These are phyloP conservation scores for Pammene fasciana DNA, from an alignment of 2,888 invertebrate species.

Conservation along the genomic window DNA sequence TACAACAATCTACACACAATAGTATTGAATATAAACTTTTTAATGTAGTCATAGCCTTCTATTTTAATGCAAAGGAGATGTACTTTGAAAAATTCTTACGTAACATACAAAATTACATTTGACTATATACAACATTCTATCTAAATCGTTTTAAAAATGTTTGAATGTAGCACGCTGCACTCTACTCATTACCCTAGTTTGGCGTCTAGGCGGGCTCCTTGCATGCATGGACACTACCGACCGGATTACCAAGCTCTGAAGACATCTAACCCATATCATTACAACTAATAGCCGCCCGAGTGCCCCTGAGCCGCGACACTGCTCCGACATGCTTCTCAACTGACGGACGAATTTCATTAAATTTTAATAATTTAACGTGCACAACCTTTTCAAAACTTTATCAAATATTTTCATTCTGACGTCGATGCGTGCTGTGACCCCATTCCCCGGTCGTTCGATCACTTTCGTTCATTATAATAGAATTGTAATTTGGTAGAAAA, in stretches of 20 bases:
- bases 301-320: slow-evolving; percentile 18
- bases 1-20: slow-evolving; percentile 81
- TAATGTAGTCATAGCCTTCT: slow-evolving; percentile 75
- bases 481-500: not conserved
- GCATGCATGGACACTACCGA: slow-evolving; percentile 73
- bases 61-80: slow-evolving; percentile 79
- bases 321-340: slow-evolving; percentile 19
- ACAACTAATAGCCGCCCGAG: slow-evolving; percentile 36
- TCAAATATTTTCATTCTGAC: slow-evolving; percentile 43
- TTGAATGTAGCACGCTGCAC: slow-evolving; percentile 63
- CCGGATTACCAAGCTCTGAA: slow-evolving; percentile 68
- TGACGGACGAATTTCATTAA: slow-evolving; percentile 72
- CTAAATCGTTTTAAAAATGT: slow-evolving; percentile 67
- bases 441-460: not conserved
- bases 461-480: not conserved
- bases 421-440: slow-evolving; percentile 35
- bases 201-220: slow-evolving; percentile 66
- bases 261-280: slow-evolving; percentile 53
- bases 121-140: slow-evolving; percentile 80
- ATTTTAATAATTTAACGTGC: slow-evolving; percentile 77
- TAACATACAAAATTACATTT: slow-evolving; percentile 81
- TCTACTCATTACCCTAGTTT: slow-evolving; percentile 72
- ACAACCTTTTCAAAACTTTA: slow-evolving; percentile 79
- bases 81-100: slow-evolving; percentile 76
- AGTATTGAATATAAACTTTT: slow-evolving; percentile 73